Evolutionary conservation across 2,888 invertebrate species (phyloP).

Genomic region (Drosophila lutescens): DNA sequence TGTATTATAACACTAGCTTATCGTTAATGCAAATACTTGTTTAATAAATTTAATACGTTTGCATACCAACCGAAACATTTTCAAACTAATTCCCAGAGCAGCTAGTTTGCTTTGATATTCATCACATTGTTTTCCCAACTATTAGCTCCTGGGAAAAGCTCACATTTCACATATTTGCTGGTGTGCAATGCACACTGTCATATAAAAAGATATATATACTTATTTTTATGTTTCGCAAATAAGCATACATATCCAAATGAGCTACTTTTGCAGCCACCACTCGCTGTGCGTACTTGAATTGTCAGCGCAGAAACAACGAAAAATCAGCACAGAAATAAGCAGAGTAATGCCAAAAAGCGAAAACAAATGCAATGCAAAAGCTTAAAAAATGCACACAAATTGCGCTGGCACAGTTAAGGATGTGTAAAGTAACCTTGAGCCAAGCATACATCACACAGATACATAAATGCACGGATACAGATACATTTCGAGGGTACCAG

Average conservation of each 20-base stretch:
- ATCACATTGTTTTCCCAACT: slow-evolving; percentile 10
- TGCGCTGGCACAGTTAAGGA: slow-evolving; percentile 40
- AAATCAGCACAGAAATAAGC: slow-evolving; percentile 28
- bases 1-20: neutral
- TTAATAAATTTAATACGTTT: neutral
- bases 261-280: slow-evolving; percentile 36
- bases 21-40: neutral
- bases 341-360: slow-evolving; percentile 25
- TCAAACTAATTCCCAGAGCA: neutral
- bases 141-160: slow-evolving; percentile 11
- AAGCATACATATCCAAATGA: slow-evolving; percentile 33
- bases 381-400: slow-evolving; percentile 42
- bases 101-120: slow-evolving; percentile 16
- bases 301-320: slow-evolving; percentile 33
- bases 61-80: neutral
- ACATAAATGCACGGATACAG: slow-evolving; percentile 17
- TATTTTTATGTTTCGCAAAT: slow-evolving; percentile 9
- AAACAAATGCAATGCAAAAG: slow-evolving; percentile 21
- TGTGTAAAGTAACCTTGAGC: slow-evolving; percentile 49
- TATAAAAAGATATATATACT: slow-evolving; percentile 2
- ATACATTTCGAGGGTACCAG: slow-evolving; percentile 7
- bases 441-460: slow-evolving; percentile 4
- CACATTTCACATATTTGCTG: neutral
- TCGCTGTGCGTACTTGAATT: slow-evolving; percentile 51
- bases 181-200: too few species aligned